Conservation (phyloP, 2,888 invertebrate genomes). For the Plemyria rubiginata region DNA sequence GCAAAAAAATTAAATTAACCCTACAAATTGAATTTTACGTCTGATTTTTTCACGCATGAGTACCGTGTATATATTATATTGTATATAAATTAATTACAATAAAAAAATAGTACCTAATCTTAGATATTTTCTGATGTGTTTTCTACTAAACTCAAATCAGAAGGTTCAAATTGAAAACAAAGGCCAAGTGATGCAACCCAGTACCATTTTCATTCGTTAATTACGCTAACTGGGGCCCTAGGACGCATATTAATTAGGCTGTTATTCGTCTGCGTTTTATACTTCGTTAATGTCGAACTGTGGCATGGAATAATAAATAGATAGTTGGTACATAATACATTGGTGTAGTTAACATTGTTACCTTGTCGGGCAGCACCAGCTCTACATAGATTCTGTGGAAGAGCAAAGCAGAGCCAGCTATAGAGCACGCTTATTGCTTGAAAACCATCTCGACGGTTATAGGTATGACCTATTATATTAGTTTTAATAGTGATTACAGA, state of each 20-base stretch:
- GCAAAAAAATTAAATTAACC: not conserved
- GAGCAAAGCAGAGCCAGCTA: constrained; percentile 5
- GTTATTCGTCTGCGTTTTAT: constrained; percentile 36
- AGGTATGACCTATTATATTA: too few species aligned
- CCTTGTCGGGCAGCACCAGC: constrained; percentile 22
- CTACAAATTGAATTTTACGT: constrained; percentile 12
- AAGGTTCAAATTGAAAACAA: constrained; percentile 32
- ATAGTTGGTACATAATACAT: constrained; percentile 7
- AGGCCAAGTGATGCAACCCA: constrained; percentile 42
- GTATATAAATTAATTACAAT: too few species aligned
- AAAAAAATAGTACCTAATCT: too few species aligned
- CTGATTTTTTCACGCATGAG: constrained; percentile 23
- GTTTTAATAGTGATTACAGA: too few species aligned
- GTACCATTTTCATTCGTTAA: constrained; percentile 40
- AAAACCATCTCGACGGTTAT: not conserved
- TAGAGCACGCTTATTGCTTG: not conserved
- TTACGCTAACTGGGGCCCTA: constrained; percentile 39
- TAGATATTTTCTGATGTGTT: not conserved
- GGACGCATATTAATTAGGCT: constrained; percentile 43
- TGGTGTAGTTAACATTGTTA: constrained; percentile 36
- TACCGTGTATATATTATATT: constrained; percentile 7
- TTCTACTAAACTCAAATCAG: not conserved
- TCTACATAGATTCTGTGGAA: not conserved
- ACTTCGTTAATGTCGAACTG: constrained; percentile 36
- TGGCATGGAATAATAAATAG: constrained; percentile 30